A percentile compares a stretch with the other conserved stretches of the same genome.
These are phyloP conservation scores for Dryadula phaetusa DNA, from an alignment of 2,888 invertebrate species.

Conservation along the genomic window DNA sequence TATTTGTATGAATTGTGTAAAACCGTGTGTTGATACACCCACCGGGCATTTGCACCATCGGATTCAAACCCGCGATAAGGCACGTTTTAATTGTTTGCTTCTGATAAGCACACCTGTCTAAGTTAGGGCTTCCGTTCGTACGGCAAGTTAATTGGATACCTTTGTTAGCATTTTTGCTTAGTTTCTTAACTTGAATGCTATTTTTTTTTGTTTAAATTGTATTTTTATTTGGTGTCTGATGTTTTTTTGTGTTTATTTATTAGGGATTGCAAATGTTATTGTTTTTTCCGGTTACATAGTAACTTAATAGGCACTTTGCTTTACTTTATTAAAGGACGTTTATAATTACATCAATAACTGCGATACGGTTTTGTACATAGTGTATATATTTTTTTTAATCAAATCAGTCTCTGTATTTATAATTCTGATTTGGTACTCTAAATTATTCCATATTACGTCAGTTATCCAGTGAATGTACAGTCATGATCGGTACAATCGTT, in stretches of 20 bases:
- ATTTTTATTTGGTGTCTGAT: neutral
- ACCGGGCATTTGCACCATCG: slow-evolving; percentile 49
- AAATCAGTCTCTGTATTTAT: too few species aligned
- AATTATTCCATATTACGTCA: too few species aligned
- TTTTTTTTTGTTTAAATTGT: slow-evolving; percentile 2
- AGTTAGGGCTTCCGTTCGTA: slow-evolving; percentile 26
- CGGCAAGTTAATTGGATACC: slow-evolving; percentile 22
- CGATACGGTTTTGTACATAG: too few species aligned
- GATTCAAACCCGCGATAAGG: slow-evolving; percentile 60
- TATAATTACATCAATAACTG: too few species aligned
- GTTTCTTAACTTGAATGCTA: slow-evolving; percentile 19
- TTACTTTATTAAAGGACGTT: too few species aligned
- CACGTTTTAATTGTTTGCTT: slow-evolving; percentile 47
- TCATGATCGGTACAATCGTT: too few species aligned
- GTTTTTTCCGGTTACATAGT: too few species aligned
- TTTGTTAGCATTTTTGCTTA: slow-evolving; percentile 29
- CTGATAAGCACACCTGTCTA: slow-evolving; percentile 23
- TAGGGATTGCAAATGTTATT: too few species aligned
- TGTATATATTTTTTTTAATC: too few species aligned
- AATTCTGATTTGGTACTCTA: too few species aligned
- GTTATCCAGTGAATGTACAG: too few species aligned
- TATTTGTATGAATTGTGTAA: slow-evolving; percentile 67
- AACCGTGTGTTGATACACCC: slow-evolving; percentile 53
- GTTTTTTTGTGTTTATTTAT: neutral
- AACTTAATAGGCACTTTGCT: too few species aligned